These are phyloP conservation scores for Anthophora plumipes DNA, from an alignment of 2,888 invertebrate genomes.

Conservation along the genomic window DNA sequence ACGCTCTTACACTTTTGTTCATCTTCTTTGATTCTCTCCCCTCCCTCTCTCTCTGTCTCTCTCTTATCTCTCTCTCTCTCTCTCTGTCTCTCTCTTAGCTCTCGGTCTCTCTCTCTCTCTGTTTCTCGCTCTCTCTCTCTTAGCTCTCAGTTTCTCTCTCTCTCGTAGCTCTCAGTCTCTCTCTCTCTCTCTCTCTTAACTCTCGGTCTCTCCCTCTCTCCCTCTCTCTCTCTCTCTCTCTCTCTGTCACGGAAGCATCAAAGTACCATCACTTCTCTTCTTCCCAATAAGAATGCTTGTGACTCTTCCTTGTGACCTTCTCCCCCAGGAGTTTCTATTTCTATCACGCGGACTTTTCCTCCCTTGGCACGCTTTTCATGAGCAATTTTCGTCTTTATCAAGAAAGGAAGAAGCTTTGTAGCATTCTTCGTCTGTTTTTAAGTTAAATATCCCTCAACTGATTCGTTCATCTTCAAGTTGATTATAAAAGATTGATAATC, in stretches of 20 bases:
- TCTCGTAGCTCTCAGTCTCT: too few species aligned
- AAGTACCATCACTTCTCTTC: not conserved
- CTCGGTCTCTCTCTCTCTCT: slow-evolving; percentile 3
- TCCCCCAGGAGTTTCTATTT: slow-evolving; percentile 24
- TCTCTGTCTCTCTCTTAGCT: too few species aligned
- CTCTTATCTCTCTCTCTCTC: too few species aligned
- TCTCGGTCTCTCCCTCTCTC: too few species aligned
- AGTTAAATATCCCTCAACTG: too few species aligned
- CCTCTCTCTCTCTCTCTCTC: not conserved
- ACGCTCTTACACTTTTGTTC: not conserved
- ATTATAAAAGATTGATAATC: too few species aligned
- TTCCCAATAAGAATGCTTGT: not conserved
- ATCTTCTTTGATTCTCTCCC: not conserved
- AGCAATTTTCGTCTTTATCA: not conserved
- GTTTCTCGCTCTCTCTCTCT: not conserved
- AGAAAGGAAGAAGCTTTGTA: not conserved
- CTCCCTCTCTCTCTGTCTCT: too few species aligned
- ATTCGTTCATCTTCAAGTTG: too few species aligned
- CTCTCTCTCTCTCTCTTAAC: not conserved
- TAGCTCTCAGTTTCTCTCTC: too few species aligned
- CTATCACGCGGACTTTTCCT: not conserved
- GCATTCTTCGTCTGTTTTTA: too few species aligned
- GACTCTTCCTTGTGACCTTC: not conserved
- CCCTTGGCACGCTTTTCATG: not conserved
- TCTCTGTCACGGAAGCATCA: not conserved